Evolutionary conservation across 2,888 invertebrate species (phyloP).

Genomic region (Trichopoda pennipes): DNA sequence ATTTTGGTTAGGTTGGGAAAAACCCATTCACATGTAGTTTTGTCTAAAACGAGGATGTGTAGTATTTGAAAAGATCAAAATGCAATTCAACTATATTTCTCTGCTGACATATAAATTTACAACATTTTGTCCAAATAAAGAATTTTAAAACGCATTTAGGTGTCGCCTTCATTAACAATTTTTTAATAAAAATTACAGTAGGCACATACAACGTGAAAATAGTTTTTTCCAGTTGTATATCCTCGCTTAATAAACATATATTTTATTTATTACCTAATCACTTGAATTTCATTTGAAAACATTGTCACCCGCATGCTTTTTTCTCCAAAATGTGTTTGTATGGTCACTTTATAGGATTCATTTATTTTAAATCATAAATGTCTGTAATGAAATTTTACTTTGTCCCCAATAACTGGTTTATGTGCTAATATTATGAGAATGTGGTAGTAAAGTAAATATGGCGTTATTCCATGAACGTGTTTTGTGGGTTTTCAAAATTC

Average conservation of each 20-base stretch:
- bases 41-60: constrained; percentile 10
- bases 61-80: background rate
- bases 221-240: no score
- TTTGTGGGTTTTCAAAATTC: constrained; percentile 63
- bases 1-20: constrained; percentile 55
- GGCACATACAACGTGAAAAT: no score
- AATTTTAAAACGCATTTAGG: no score
- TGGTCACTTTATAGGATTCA: constrained; percentile 35
- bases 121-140: background rate
- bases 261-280: background rate
- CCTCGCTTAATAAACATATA: background rate
- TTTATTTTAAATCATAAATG: constrained; percentile 34
- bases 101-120: no score
- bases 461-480: constrained; percentile 67
- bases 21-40: constrained; percentile 55
- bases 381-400: constrained; percentile 51
- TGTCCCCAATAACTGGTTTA: constrained; percentile 56
- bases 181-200: no score
- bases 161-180: no score
- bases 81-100: background rate
- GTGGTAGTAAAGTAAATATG: constrained; percentile 56
- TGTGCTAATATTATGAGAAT: constrained; percentile 61
- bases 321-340: background rate
- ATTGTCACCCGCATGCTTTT: constrained; percentile 38
- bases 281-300: constrained; percentile 7